phyloP scores from a whole-genome alignment of 2,113 vertebrate genomes.

The Bufo bufo region DNA sequence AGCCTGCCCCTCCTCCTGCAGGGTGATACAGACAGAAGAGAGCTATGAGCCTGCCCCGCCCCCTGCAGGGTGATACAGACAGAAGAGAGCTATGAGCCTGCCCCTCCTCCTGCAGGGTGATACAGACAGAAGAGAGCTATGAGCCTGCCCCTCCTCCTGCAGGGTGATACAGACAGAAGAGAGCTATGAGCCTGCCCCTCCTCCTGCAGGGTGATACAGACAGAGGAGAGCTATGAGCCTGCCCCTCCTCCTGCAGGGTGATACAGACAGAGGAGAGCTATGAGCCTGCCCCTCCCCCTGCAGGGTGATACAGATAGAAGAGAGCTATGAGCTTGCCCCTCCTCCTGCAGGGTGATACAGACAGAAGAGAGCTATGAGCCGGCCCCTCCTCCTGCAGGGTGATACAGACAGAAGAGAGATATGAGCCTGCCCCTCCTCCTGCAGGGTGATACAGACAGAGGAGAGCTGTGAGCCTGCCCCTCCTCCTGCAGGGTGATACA shows the following conservation, averaged over 20 bases:
- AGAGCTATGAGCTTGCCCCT: not conserved
- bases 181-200: not conserved
- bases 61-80: not conserved
- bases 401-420: not conserved
- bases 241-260: too few species aligned
- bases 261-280: not conserved
- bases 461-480: not conserved
- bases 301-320: not conserved
- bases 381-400: not conserved
- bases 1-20: not conserved
- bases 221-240: too few species aligned
- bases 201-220: conserved; percentile 2
- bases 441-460: not conserved
- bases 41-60: not conserved
- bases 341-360: conserved; percentile 11
- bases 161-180: not conserved
- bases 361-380: not conserved
- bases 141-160: not conserved
- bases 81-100: not conserved
- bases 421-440: not conserved
- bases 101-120: not conserved
- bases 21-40: not conserved
- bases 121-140: not conserved
- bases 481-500: conserved; percentile 7
- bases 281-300: not conserved